Percentiles rank a stretch among this genome's conserved stretches.
Evolutionary conservation across 2,113 vertebrate species (phyloP).

Genomic region (Aphelocoma coerulescens): DNA sequence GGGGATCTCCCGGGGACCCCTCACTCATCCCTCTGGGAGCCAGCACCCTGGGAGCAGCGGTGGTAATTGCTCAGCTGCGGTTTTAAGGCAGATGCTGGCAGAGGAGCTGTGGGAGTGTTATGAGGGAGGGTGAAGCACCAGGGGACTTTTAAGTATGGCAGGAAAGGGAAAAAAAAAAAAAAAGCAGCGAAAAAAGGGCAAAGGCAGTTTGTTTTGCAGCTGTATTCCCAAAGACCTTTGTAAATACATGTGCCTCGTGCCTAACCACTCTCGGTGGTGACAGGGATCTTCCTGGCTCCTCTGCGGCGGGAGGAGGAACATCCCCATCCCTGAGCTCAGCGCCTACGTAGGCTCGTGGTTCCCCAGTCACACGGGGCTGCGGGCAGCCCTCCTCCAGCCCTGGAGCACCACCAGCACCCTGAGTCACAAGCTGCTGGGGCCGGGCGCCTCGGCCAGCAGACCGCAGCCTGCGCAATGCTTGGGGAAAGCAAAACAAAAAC

Average conservation of each 20-base stretch:
- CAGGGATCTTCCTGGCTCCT: not conserved
- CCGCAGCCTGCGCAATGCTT: not conserved
- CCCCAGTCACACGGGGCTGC: not conserved
- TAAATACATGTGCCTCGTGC: not conserved
- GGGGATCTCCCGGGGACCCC: not conserved
- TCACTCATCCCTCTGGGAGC: not conserved
- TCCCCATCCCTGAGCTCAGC: not conserved
- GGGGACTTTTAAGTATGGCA: not conserved
- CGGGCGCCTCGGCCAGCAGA: not conserved
- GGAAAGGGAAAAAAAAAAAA: too few species aligned
- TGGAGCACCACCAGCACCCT: not conserved
- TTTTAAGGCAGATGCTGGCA: not conserved
- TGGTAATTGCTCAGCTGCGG: not conserved
- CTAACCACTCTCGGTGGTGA: not conserved
- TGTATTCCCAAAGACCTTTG: not conserved
- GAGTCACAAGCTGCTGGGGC: not conserved
- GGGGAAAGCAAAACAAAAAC: not conserved
- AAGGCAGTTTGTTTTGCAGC: slow-evolving; percentile 5
- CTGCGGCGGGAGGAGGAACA: not conserved
- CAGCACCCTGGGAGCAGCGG: not conserved
- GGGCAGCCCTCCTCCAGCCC: not conserved
- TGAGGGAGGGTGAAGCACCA: not conserved
- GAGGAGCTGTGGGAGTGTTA: slow-evolving; percentile 40
- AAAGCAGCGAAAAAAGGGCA: accelerated
- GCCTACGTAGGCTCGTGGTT: not conserved